phyloP scores from a whole-genome alignment of 53 echinoderm and acorn worm species.

The Holothuria scabra region DNA sequence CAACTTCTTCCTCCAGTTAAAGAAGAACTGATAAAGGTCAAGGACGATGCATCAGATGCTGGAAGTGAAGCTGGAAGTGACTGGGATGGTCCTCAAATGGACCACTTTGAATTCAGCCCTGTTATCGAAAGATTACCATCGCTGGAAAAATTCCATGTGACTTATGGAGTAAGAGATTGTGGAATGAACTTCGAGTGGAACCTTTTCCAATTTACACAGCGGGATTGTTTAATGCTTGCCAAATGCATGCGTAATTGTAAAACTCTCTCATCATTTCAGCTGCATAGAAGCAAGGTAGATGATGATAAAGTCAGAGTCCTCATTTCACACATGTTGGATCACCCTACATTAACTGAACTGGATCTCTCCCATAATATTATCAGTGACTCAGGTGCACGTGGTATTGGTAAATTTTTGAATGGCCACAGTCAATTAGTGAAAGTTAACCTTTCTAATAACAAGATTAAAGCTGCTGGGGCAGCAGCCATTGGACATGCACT shows the following conservation, averaged over 20 bases:
- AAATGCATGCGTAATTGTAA: constrained; percentile 85
- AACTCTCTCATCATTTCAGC: constrained; percentile 84
- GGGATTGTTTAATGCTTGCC: constrained; percentile 92
- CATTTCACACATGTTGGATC: constrained; percentile 94
- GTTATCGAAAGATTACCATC: constrained; percentile 85
- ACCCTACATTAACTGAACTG: constrained; percentile 79
- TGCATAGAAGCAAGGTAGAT: constrained; percentile 94
- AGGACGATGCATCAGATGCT: constrained; percentile 89
- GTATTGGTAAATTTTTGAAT: constrained; percentile 92
- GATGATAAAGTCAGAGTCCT: constrained; percentile 92
- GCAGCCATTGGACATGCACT: constrained; percentile 97
- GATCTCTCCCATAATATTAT: constrained; percentile 95
- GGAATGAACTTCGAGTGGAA: constrained; percentile 99
- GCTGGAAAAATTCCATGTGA: constrained; percentile 86
- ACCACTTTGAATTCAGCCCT: constrained; percentile 96
- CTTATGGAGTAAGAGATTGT: constrained; percentile 93
- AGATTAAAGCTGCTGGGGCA: constrained; percentile 83
- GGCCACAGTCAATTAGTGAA: constrained; percentile 82
- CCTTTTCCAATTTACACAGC: constrained; percentile 91
- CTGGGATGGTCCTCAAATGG: constrained; percentile 80
- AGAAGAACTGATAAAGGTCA: constrained; percentile 79
- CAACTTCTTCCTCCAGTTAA: constrained; percentile 96
- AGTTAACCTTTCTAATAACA: constrained; percentile 88
- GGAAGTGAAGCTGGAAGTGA: constrained; percentile 92
- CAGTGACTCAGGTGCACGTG: constrained; percentile 91